Percentiles rank a stretch among this genome's conserved stretches.
Conservation (phyloP, 2,797 vertebrate genomes). For the Pteropus rufus region DNA sequence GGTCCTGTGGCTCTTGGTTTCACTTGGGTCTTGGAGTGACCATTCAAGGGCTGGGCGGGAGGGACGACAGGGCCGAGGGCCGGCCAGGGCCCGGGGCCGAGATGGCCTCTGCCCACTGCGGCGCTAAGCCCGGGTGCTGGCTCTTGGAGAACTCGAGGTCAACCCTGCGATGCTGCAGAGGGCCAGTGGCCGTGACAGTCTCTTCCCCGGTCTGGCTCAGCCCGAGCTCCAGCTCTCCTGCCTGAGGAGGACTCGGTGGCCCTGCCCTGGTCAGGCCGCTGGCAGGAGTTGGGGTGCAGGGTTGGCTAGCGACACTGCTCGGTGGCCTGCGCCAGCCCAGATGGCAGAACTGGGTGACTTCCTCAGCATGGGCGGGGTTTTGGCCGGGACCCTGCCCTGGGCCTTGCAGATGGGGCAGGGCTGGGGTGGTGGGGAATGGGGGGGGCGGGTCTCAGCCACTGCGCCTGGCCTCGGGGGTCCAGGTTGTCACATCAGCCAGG, state of each 20-base stretch:
- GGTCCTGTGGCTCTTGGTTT: neutral
- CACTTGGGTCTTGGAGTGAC: neutral
- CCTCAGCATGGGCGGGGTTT: neutral
- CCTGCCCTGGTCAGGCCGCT: neutral
- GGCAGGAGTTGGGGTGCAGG: neutral
- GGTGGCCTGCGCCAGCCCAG: neutral
- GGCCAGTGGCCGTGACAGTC: rapidly evolving
- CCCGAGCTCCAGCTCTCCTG: rapidly evolving
- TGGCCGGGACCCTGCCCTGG: neutral
- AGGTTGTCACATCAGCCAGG: neutral
- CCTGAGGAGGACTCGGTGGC: rapidly evolving
- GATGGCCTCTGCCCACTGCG: neutral
- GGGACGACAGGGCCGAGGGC: neutral
- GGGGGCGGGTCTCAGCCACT: rapidly evolving
- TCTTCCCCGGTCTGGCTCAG: too few species aligned
- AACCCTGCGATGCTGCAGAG: rapidly evolving
- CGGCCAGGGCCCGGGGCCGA: neutral
- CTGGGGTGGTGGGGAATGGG: too few species aligned
- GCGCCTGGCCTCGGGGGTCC: too few species aligned
- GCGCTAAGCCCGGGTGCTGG: neutral
- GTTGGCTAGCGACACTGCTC: too few species aligned
- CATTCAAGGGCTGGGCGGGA: neutral
- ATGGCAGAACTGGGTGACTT: neutral
- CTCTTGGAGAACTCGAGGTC: rapidly evolving
- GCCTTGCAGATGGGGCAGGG: neutral